Evolutionary conservation across 2,113 vertebrate genomes (phyloP), one percentile per base, ranked within the genome.

Genomic region (Phrynosoma platyrhinos): DNA sequence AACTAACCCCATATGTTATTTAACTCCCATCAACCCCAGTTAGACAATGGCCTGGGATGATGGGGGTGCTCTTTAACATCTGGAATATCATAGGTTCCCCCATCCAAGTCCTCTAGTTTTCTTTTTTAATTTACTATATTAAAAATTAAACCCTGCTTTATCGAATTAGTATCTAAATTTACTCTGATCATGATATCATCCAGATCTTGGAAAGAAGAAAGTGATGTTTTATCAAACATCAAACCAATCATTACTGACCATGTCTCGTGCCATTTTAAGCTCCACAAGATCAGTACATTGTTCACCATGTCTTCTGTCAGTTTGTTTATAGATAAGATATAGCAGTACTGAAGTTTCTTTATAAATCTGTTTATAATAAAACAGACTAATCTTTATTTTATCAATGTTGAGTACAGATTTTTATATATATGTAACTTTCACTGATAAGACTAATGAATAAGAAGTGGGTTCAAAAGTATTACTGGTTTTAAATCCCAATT

Each of bases 401-500:
- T 68, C 68, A 66, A 86, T 86, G 30, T 42, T 27, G 66, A 79
- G 27, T 2, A 79, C 32, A 52, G 84, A 86, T 25, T 47, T 25
- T 47, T 78, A 20, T 36, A 36, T 36, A 1, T 36, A 36, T 86
- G 30, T 76, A 76, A 32, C 62, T 68, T 79, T 8, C 62, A 68
- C 40, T 66, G 83, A 85, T 86, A 86, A 78, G 74, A 21, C 40
- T 55, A 78, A 68, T 27, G 58, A 78, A 66, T 68, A 68, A 78
- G 40, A 68, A 78, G 20, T 40, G 42, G 40, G 62, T 53, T 86
- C 42, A 78, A 86, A 86, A 52, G 58, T 62, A 30, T 53, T 78
- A 68, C 42, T 18, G 1, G 3, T 23, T 12, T 68, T n/a, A 86
- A 78, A 77, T 52, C 68, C 16, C 42, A 79, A 86, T 86, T 53